Evolutionary conservation across 2,113 vertebrate species (phyloP), one percentile per base, ranked within the genome.

Genomic region (Rhodinocichla rosea): DNA sequence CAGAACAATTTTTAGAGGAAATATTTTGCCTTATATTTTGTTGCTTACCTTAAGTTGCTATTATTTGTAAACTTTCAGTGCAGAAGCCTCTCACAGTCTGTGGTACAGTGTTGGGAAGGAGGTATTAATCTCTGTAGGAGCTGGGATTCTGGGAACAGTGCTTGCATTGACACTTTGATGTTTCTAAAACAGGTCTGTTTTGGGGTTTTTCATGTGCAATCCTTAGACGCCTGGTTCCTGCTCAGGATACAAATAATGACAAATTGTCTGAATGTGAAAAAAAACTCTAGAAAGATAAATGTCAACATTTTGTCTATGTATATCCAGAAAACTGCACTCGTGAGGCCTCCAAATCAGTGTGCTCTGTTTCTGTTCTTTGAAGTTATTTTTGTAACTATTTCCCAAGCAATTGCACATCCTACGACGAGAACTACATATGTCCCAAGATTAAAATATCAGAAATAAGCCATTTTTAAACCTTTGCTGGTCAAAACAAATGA

Each of bases 371-470:
- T 92, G 57, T 83, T 83, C 84, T 62, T 89, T 91, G 18, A 73
- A 84, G 83, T 83, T 96, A 83, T 95, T 95, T 96, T 94, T 95
- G 17, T 55, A 57, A 27, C 35, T 83, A 79, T 92, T 95, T 95
- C 87, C 78, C 42, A 87, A 92, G 83, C 40, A 94, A 45, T 84
- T 75, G 49, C 81, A 82, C 89, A 91, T 94, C 77, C 77, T 92
- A 87, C 81, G 87, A 78, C 1, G 4, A 92, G 70, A 91, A 94
- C 50, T 57, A 89, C 93, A 83, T 95, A 87, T 95, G 94, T 87
- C 63, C 67, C 87, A 76, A 87, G 78, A 94, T 83, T 95, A 92
- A 95, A 97, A 95, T 95, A 92, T 57, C 83, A 89, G 32, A 92
- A 94, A 91, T 70, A 91, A 95, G 57, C 57, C 74, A 92, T 89